Evolutionary conservation across 2,797 vertebrate genomes (phyloP), one percentile per base, ranked within the genome.

Genomic region (Aplochiton taeniatus): DNA sequence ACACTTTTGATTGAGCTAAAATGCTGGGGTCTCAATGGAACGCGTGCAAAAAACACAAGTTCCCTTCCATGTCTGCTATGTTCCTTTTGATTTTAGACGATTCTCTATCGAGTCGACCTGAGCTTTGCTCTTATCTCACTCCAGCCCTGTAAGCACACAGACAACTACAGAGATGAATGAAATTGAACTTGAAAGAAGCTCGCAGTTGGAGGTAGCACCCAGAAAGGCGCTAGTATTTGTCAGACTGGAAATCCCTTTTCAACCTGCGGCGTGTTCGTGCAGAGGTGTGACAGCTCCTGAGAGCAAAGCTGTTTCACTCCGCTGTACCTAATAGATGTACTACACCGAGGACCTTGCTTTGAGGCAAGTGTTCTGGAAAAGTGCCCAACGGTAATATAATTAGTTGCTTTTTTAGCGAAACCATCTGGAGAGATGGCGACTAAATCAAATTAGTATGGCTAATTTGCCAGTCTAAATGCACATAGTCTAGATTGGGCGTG

Each of bases 321-420:
- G 17, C 19, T n/a, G 14, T 16, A n/a, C 45, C 18, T 47, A 11
- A 45, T 59, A 14, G 11, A 59, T 60, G 42, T 8, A 20, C 50
- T 20, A 3, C 7, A 53, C 1, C 17, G 9, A 42, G n/a, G 46
- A 9, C 48, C 45, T 44, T 45, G 42, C 45, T 62, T 63, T 12
- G 17, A 61, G 77, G 59, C 48, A 53, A 59, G 52, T 31, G 65
- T 53, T 74, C 80, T 81, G 76, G 67, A 73, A 78, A 72, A 58
- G 31, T 61, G 68, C 65, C 75, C 54, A 50, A 73, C 74, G 76
- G 46, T 69, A 64, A 75, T 73, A 61, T 65, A 76, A 81, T 83
- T 72, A 73, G 49, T 69, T 56, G 55, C 9, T 46, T 52, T 71
- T 86, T 79, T 73, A 85, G 80, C 82, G 65, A 77, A 83, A 82